These are phyloP conservation scores for Drosophila equinoxialis DNA, from an alignment of 1,140 invertebrate genomes.

Conservation along the genomic window DNA sequence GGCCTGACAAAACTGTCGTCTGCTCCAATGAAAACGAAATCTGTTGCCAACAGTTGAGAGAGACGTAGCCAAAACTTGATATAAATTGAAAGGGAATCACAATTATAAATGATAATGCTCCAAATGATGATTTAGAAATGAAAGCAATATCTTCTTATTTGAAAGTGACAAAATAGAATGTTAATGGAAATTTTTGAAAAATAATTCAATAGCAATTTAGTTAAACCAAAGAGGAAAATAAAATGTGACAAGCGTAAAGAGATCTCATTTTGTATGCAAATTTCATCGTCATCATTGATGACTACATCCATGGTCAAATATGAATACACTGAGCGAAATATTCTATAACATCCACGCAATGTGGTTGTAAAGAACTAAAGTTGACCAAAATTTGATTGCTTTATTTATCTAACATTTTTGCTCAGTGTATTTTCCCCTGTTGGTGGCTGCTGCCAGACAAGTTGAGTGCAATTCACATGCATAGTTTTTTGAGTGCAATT, in stretches of 20 bases:
- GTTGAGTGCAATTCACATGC: slow-evolving; percentile 76
- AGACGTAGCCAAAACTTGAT: not conserved
- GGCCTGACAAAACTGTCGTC: slow-evolving; percentile 61
- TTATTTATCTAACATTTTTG: not conserved
- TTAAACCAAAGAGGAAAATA: no score
- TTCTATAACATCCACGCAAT: not conserved
- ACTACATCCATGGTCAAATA: not conserved
- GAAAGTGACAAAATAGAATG: not conserved
- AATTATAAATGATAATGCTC: no score
- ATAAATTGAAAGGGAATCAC: not conserved
- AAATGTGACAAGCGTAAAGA: not conserved
- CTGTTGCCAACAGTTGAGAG: slow-evolving; percentile 27
- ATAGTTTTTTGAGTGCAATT: slow-evolving; percentile 78
- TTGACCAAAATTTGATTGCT: not conserved
- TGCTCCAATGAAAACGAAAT: slow-evolving; percentile 57
- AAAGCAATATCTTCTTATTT: no score
- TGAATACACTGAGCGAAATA: not conserved
- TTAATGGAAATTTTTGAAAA: no score
- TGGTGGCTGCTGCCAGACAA: slow-evolving; percentile 55
- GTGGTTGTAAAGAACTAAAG: no score
- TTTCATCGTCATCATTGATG: not conserved
- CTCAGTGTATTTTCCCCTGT: slow-evolving; percentile 4
- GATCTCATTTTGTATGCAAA: not conserved
- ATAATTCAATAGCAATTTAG: no score
- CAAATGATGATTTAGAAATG: no score